Conservation (phyloP, 2,113 vertebrate species). For the Lycocorax pyrrhopterus region DNA sequence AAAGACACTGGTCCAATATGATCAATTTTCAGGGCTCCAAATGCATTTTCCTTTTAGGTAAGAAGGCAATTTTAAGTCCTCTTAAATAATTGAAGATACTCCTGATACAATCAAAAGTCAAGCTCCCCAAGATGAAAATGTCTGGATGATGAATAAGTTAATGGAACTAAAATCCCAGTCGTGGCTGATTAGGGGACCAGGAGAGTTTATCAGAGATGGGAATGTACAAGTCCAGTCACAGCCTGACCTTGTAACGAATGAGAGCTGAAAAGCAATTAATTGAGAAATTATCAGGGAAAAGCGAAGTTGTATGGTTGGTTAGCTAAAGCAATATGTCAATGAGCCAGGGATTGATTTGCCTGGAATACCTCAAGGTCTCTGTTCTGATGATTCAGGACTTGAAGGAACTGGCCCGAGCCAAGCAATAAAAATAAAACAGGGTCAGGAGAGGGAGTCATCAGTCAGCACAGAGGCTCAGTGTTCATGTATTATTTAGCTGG, state of each 20-base stretch:
- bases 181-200: constrained; percentile 54
- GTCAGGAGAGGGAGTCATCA: constrained; percentile 52
- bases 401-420: constrained; percentile 45
- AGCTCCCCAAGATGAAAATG: constrained; percentile 63
- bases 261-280: constrained; percentile 87
- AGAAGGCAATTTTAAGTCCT: constrained; percentile 47
- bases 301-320: constrained; percentile 80
- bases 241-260: constrained; percentile 84
- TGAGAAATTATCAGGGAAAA: constrained; percentile 82
- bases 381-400: constrained; percentile 77
- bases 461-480: neutral
- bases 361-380: constrained; percentile 82
- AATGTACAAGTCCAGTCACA: constrained; percentile 69
- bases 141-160: constrained; percentile 74
- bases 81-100: constrained; percentile 68
- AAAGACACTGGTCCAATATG: neutral
- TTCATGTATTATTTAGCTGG: constrained; percentile 60
- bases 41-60: constrained; percentile 27
- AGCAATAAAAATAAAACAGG: constrained; percentile 65
- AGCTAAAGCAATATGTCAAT: constrained; percentile 85
- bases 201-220: constrained; percentile 65
- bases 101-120: constrained; percentile 68
- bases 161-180: constrained; percentile 72
- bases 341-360: constrained; percentile 83
- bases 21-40: neutral